These are phyloP conservation scores for Acridotheres tristis DNA, from an alignment of 2,797 vertebrate genomes.

Conservation along the genomic window DNA sequence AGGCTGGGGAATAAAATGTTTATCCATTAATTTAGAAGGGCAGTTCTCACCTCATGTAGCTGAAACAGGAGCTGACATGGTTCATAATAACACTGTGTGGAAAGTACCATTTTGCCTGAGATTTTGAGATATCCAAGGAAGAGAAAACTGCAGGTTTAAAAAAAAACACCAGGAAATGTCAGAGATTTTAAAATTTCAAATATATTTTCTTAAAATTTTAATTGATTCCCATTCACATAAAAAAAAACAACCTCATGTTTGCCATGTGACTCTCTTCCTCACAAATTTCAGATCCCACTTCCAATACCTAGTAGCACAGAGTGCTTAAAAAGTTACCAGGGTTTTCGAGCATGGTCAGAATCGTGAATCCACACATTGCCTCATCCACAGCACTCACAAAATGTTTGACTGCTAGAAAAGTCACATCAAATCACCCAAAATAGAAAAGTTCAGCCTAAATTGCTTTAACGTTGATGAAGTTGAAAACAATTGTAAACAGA, in stretches of 20 bases:
- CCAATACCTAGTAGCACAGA: background rate
- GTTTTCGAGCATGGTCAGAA: background rate
- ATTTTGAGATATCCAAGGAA: background rate
- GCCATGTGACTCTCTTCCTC: background rate
- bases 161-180: background rate
- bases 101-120: background rate
- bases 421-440: background rate
- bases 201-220: background rate
- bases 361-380: background rate
- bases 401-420: background rate
- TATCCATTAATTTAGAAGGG: background rate
- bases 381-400: background rate
- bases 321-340: background rate
- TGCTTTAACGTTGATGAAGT: background rate
- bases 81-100: background rate
- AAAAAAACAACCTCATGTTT: background rate
- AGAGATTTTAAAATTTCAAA: background rate
- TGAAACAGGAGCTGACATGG: background rate
- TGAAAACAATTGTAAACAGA: background rate
- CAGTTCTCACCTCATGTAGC: background rate
- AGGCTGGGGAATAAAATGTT: background rate
- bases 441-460: background rate
- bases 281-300: background rate
- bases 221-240: background rate
- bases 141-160: background rate